Evolutionary conservation across 2,797 vertebrate species (phyloP).

Genomic region (Gorsachius magnificus): DNA sequence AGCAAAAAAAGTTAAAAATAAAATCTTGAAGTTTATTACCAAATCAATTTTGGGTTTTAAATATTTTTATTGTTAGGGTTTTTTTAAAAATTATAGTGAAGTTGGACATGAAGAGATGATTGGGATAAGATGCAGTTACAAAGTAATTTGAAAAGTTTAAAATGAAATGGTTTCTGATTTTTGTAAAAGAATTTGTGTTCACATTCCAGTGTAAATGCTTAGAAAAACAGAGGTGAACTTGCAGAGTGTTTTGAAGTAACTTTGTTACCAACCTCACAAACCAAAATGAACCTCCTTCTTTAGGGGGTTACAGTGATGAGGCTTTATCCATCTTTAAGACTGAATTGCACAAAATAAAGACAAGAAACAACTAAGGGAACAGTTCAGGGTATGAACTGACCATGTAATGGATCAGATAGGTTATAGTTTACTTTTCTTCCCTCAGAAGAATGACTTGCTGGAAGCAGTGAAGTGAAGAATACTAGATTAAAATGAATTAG

Average conservation of each 20-base stretch:
- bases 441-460: not conserved
- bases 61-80: not conserved
- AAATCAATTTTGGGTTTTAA: not conserved
- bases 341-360: not conserved
- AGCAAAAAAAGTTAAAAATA: not conserved
- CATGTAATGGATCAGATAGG: not conserved
- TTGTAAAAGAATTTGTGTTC: not conserved
- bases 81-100: not conserved
- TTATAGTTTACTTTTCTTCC: not conserved
- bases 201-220: not conserved
- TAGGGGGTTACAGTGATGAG: too few species aligned
- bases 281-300: not conserved
- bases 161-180: not conserved
- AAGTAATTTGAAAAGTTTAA: not conserved
- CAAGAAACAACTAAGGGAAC: not conserved
- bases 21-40: fast-evolving
- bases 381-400: not conserved
- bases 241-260: not conserved
- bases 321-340: not conserved
- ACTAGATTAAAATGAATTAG: not conserved
- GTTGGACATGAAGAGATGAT: not conserved
- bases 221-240: not conserved
- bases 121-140: not conserved
- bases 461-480: not conserved
- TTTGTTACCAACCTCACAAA: not conserved